Evolutionary conservation across 2,888 invertebrate species (phyloP), one percentile per base, ranked within the genome.

Genomic region (Sminthurides aquaticus): DNA sequence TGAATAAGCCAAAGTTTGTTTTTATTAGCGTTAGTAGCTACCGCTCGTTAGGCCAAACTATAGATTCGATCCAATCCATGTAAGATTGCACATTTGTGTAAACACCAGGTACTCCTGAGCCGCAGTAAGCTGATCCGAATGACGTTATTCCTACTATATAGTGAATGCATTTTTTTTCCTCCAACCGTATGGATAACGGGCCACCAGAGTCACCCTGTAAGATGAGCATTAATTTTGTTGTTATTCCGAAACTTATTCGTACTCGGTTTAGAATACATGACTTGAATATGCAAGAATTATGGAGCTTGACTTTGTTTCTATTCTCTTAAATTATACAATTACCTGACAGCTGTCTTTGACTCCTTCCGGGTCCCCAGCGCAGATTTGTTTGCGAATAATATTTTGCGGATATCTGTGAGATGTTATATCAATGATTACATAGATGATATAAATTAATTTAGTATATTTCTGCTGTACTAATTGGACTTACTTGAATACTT

Each of bases 11-110:
- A n/a, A n/a, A n/a, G n/a, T n/a, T n/a, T n/a, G n/a, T n/a, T n/a
- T n/a, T n/a, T n/a, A n/a, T n/a, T n/a, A n/a, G n/a, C n/a, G n/a
- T n/a, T n/a, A n/a, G n/a, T n/a, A n/a, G n/a, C n/a, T n/a, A n/a
- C n/a, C n/a, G n/a, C n/a, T n/a, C n/a, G n/a, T n/a, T 49, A n/a
- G 55, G 43, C 72, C 72, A 74, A 1, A 71, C 71, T 49, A 65
- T 67, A 20, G 27, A 22, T 64, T 74, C 74, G 20, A 74, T 72
- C 72, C 72, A 74, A 20, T 70, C 70, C 18, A 71, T 43, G 29
- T 69, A 74, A 27, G 70, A 68, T 25, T 69, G 69, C n/a, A 72
- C 69, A 60, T 72, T 71, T 0, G 74, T 74, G 57, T 74, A 74
- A 11, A 72, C 70, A 29, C 66, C 71, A 11, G 74, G 72, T 20